phyloP scores from a whole-genome alignment of 1,140 invertebrate genomes.

The Drosophila parvula region DNA sequence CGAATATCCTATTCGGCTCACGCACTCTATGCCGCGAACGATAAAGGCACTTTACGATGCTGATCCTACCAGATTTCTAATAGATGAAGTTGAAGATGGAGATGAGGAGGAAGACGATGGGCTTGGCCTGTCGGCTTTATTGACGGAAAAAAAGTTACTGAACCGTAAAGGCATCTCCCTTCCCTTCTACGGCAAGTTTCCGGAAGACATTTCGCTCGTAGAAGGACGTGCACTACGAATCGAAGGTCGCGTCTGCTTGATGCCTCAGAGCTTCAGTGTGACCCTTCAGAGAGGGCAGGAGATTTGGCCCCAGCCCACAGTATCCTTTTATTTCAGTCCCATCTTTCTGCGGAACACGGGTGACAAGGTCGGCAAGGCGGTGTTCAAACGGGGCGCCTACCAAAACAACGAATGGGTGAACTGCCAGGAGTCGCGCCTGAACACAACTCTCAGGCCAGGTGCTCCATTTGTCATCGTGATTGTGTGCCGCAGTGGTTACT shows the following conservation, averaged over 20 bases:
- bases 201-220: slow-evolving; percentile 14
- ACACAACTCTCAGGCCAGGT: slow-evolving; percentile 82
- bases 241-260: slow-evolving; percentile 86
- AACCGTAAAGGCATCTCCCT: slow-evolving; percentile 18
- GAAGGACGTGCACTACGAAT: slow-evolving; percentile 85
- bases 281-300: slow-evolving; percentile 87
- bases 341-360: slow-evolving; percentile 84
- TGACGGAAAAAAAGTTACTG: background rate
- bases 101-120: slow-evolving; percentile 14
- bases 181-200: slow-evolving; percentile 58
- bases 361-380: slow-evolving; percentile 65
- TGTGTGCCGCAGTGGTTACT: slow-evolving; percentile 60
- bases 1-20: slow-evolving; percentile 62
- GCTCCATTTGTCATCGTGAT: slow-evolving; percentile 81
- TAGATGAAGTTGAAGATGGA: background rate
- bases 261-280: slow-evolving; percentile 87
- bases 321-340: slow-evolving; percentile 87
- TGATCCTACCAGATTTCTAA: background rate
- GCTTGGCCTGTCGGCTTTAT: slow-evolving; percentile 7
- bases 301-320: slow-evolving; percentile 86
- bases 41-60: slow-evolving; percentile 11
- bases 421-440: slow-evolving; percentile 77
- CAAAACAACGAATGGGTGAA: slow-evolving; percentile 81
- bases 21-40: slow-evolving; percentile 6
- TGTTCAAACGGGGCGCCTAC: slow-evolving; percentile 84